Base-by-base conservation (phyloP, 1,140 invertebrate genomes). In the Cyphomyrmex costatus region DNA sequence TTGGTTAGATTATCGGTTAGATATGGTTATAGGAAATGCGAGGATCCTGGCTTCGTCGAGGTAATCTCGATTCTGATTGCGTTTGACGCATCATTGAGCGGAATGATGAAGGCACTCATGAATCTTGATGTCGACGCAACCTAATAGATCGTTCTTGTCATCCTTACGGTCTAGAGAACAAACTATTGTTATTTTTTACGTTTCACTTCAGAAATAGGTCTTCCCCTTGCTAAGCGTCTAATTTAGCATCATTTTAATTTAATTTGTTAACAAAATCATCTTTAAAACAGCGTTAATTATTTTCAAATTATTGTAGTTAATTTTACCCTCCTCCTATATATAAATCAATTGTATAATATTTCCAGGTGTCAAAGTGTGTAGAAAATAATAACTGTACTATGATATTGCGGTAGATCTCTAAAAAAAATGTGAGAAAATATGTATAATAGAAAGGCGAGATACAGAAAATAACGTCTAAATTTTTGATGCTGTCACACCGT, bases 61-160 rank as follows among this genome's bases (percentile, higher is more conserved):
- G 85, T 92, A 93, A 93, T 93, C 92, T 92, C 90, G 85, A 90
- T 91, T 88, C 88, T 93, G 92, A 93, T 93, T 93, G 92, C 88
- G 87, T 93, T 93, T 93, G 92, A 93, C 92, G 92, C 92, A 83
- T 93, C 92, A 93, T 93, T 91, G 92, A 93, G 92, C 88, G 90
- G 92, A 93, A 93, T 93, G 91, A 93, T 93, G 90, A 88, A 92
- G 88, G 90, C 89, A 80, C 84, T 49, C 80, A 65, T 85, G 90
- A 90, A 89, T 90, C 88, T 87, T 87, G 86, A 78, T 51, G 80
- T 74, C 86, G 80, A 58, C 58, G 56, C 61, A 68, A 60, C 42
- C 53, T 85, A 91, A 90, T 89, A 60, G 61, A 61, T 76, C 87
- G 24, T 88, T 85, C 84, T 86, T 88, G 24, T 83, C 36, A 74